These are phyloP conservation scores for Latheticus oryzae DNA, from an alignment of 2,888 invertebrate species.

Conservation along the genomic window DNA sequence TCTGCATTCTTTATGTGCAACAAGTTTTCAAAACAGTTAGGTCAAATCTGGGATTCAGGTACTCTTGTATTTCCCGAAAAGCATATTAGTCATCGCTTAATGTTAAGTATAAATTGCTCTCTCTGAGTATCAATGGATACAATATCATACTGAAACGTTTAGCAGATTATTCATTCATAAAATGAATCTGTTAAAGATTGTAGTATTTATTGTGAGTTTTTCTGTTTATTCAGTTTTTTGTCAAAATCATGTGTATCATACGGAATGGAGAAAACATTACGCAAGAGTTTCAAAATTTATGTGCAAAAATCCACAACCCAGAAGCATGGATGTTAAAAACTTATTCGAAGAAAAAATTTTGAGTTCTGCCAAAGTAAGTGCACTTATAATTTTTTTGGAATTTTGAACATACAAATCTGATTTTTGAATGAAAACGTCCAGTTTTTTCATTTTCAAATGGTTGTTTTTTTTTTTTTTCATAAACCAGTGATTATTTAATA, in stretches of 20 bases:
- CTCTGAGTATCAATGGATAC: too few relatives aligned
- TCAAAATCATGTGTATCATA: background rate
- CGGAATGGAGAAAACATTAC: background rate
- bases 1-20: too few relatives aligned
- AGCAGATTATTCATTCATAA: too few relatives aligned
- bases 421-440: too few relatives aligned
- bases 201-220: background rate
- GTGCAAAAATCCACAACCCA: slow-evolving; percentile 14
- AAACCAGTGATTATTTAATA: too few relatives aligned
- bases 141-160: slow-evolving; percentile 2
- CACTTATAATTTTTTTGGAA: too few relatives aligned
- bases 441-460: too few relatives aligned
- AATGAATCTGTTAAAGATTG: background rate
- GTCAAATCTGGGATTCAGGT: too few relatives aligned
- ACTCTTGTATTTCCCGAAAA: too few relatives aligned
- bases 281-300: slow-evolving; percentile 1
- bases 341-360: slow-evolving; percentile 1
- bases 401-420: too few relatives aligned
- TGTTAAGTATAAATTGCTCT: background rate
- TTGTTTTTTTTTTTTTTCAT: too few relatives aligned
- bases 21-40: too few relatives aligned
- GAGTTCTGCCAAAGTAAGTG: background rate
- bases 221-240: background rate
- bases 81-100: slow-evolving; percentile 1
- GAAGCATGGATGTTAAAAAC: slow-evolving; percentile 8